Conservation (phyloP, 2,888 invertebrate species). For the Orthosia gracilis region DNA sequence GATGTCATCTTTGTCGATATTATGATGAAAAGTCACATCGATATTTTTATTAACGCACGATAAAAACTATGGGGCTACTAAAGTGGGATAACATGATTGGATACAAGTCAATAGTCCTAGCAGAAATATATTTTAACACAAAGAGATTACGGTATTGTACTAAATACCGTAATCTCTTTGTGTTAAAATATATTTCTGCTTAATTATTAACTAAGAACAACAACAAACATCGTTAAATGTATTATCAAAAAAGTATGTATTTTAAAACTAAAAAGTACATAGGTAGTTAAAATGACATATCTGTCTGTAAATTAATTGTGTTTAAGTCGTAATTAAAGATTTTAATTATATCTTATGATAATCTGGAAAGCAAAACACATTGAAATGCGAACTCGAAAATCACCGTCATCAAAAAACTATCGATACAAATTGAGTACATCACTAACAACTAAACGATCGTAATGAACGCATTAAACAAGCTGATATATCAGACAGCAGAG, state of each 20-base stretch:
- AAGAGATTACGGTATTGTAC: not conserved
- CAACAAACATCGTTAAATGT: not conserved
- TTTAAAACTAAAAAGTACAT: too few species aligned
- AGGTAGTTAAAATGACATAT: too few species aligned
- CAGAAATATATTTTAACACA: not conserved
- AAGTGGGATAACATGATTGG: too few species aligned
- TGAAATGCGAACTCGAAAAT: not conserved
- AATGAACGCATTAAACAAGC: constrained; percentile 89
- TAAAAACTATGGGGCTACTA: not conserved
- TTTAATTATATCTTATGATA: not conserved
- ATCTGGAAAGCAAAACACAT: not conserved
- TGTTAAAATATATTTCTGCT: too few species aligned
- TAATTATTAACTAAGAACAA: too few species aligned
- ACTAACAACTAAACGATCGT: constrained; percentile 81
- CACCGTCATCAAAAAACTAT: constrained; percentile 15
- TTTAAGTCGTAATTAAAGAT: not conserved
- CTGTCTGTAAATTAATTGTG: not conserved
- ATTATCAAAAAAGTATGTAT: too few species aligned
- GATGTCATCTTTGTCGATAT: constrained; percentile 74
- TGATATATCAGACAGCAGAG: constrained; percentile 86
- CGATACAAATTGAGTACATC: constrained; percentile 64
- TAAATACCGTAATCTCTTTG: too few species aligned
- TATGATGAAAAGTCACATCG: constrained; percentile 53
- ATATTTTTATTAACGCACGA: constrained; percentile 18
- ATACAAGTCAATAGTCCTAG: not conserved